These are phyloP conservation scores for Shinisaurus crocodilurus DNA, from an alignment of 2,113 vertebrate species.

Conservation along the genomic window DNA sequence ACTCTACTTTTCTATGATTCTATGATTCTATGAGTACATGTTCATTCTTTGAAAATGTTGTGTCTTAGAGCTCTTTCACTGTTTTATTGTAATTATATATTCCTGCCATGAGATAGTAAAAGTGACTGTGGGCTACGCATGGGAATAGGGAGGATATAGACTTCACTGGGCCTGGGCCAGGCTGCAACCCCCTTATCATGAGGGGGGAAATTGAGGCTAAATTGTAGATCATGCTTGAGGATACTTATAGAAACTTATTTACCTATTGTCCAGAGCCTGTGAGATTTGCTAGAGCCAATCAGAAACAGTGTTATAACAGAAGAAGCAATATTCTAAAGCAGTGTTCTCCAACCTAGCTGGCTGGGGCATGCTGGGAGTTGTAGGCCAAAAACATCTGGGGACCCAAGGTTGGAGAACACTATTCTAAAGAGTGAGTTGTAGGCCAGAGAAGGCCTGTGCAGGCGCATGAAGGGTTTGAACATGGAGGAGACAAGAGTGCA, in stretches of 20 bases:
- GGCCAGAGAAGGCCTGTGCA: background rate
- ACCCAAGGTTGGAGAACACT: too few species aligned
- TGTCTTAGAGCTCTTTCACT: background rate
- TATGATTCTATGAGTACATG: too few species aligned
- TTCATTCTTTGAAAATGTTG: conserved; percentile 21
- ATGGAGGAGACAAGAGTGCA: too few species aligned
- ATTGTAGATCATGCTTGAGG: background rate
- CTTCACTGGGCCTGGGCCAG: background rate
- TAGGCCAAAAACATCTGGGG: too few species aligned
- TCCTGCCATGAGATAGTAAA: background rate
- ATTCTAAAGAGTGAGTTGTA: background rate
- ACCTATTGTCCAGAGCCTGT: background rate
- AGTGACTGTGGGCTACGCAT: background rate
- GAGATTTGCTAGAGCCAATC: too few species aligned
- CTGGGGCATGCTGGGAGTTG: too few species aligned
- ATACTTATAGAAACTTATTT: background rate
- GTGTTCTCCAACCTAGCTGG: too few species aligned
- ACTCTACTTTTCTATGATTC: too few species aligned
- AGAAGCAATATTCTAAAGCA: too few species aligned
- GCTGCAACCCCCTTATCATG: background rate
- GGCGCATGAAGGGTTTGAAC: too few species aligned
- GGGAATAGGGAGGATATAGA: background rate
- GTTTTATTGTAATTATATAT: background rate
- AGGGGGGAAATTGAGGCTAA: background rate
- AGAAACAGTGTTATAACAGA: too few species aligned